These are phyloP conservation scores for Glyphotaelius pellucidus DNA, from an alignment of 2,888 invertebrate genomes.

Conservation along the genomic window DNA sequence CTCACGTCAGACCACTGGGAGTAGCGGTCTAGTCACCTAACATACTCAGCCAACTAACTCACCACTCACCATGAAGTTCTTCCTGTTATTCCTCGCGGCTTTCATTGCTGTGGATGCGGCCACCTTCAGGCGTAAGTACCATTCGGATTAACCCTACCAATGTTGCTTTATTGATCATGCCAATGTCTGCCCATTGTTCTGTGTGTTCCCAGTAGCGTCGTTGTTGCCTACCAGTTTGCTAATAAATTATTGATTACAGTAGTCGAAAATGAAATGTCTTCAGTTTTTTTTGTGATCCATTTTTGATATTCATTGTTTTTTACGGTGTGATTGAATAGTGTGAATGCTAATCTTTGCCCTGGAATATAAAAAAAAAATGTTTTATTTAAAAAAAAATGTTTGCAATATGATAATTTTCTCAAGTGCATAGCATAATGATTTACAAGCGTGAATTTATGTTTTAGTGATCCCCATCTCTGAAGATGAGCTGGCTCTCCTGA, in stretches of 20 bases:
- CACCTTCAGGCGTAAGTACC: conserved; percentile 63
- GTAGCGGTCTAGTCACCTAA: conserved; percentile 35
- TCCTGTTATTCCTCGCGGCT: conserved; percentile 50
- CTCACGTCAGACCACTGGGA: conserved; percentile 42
- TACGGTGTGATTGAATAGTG: not conserved
- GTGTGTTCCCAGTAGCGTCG: not conserved
- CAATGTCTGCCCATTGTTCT: not conserved
- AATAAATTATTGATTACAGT: not conserved
- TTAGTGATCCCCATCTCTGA: conserved; percentile 64
- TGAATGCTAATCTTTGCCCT: not conserved
- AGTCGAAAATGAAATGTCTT: not conserved
- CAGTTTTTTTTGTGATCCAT: not conserved
- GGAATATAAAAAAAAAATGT: too few species aligned
- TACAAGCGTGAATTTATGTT: conserved; percentile 37
- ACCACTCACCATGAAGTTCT: conserved; percentile 57
- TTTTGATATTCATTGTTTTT: not conserved
- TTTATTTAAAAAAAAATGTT: not conserved
- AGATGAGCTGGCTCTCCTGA: conserved; percentile 59
- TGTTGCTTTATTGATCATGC: not conserved
- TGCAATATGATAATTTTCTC: too few species aligned
- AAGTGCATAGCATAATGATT: not conserved
- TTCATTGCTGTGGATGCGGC: conserved; percentile 56
- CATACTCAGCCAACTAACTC: conserved; percentile 9
- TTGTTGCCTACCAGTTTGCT: not conserved
- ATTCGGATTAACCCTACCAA: not conserved